Base-by-base conservation (phyloP, 2,113 vertebrate genomes). In the Otocyon megalotis region DNA sequence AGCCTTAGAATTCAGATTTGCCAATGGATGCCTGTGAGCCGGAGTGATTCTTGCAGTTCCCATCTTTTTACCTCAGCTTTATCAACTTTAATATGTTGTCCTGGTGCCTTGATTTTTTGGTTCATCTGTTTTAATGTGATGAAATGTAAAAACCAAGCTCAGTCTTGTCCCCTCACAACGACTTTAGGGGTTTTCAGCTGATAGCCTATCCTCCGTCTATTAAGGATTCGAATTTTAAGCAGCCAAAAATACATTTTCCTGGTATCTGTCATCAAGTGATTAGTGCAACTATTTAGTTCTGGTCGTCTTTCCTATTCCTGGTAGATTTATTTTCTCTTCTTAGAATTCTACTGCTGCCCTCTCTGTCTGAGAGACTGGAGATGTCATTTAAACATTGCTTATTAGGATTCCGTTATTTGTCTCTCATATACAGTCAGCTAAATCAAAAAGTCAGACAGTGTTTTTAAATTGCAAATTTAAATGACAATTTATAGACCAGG, bases 381-480 rank as follows among this genome's bases (percentile, higher is more conserved):
- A 95, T 98, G 96, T 97, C 98, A 98, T 98, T 98, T 98, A 97
- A 97, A 88, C 98, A 94, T 96, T 97, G 96, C 96, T 97, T 97
- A 98, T 98, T 98, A 98, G 97, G 98, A 97, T 98, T 98, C 98
- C 97, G 97, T 97, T 98, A 97, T 98, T 97, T 98, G 97, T 97
- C 95, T 96, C 95, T 97, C 92, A 67, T 97, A 97, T 97, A 98
- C 88, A 95, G 96, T 98, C 96, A 96, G 96, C 96, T 96, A 98
- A 98, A 97, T 98, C 96, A 98, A 94, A 98, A 97, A 98, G 97
- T 94, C 97, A 97, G 97, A 87, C 96, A 96, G 96, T 97, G 96
- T 98, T 98, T 98, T 98, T 98, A 98, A 98, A 98, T 98, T 98
- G 97, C 97, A 98, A 98, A 98, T 98, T 98, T 98, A 98, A 97